Evolutionary conservation across 2,113 vertebrate genomes (phyloP).

Genomic region (Arizona elegans): DNA sequence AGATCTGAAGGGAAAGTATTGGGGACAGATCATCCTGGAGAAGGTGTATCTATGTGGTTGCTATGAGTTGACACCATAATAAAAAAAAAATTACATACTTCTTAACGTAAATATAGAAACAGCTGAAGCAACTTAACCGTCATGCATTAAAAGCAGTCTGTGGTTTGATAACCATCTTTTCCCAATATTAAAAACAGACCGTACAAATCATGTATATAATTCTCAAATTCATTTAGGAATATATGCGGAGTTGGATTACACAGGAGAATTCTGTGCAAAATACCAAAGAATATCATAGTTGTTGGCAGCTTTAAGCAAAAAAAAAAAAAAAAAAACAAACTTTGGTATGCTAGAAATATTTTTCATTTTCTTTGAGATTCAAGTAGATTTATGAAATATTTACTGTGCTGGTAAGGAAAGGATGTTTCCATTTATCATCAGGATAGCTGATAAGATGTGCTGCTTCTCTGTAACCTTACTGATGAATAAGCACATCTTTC

Average conservation of each 20-base stretch:
- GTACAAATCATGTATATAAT: neutral
- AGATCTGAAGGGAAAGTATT: neutral
- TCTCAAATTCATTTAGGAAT: neutral
- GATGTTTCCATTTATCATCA: slow-evolving; percentile 55
- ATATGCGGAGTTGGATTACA: neutral
- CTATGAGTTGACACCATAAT: neutral
- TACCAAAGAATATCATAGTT: neutral
- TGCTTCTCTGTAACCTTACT: slow-evolving; percentile 54
- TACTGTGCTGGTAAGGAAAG: slow-evolving; percentile 38
- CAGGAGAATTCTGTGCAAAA: neutral
- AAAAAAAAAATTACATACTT: neutral
- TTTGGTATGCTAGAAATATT: slow-evolving; percentile 31
- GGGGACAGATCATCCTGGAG: neutral
- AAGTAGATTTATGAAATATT: slow-evolving; percentile 53
- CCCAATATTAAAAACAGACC: neutral
- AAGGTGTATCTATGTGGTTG: neutral
- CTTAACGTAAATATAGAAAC: neutral
- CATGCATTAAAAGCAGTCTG: neutral
- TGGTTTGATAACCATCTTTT: neutral
- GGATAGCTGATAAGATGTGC: slow-evolving; percentile 42
- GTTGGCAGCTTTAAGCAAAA: slow-evolving; percentile 24
- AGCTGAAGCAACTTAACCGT: neutral
- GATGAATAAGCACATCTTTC: slow-evolving; percentile 54
- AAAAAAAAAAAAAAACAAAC: slow-evolving; percentile 14
- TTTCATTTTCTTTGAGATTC: slow-evolving; percentile 27